Evolutionary conservation across 2,797 vertebrate species (phyloP), one percentile per base, ranked within the genome.

Genomic region (Mastacembelus armatus): DNA sequence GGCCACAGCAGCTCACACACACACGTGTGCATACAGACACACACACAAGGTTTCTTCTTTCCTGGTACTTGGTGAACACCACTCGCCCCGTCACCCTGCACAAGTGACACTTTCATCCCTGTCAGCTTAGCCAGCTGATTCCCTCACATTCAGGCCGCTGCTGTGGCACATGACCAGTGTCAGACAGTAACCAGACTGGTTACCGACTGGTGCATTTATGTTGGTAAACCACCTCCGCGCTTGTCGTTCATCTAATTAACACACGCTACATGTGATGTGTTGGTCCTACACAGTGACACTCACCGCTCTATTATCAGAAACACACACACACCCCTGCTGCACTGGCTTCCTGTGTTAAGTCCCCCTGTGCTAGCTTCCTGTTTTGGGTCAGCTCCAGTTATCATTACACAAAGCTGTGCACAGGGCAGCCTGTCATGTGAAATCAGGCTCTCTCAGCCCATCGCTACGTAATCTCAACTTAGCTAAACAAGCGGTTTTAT

Each of bases 301-400:
- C 48, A 47, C 45, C 38, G 21, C 69, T 61, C 55, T 47, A 70
- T 65, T 83, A 77, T 82, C 81, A 87, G 62, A 79, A 85, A 80
- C 65, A 60, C 81, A 36, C 81, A 36, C 61, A 80, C 80, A 81
- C 43, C 80, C 75, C 51, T 72, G 60, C 83, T 89, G 78, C 82
- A 83, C 78, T 1, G 32, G 84, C 85, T 90, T 92, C 91, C 91
- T 92, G 91, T 92, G 89, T 90, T 92, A 92, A 91, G 85, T 89
- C 86, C 85, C 89, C 85, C 65, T 14, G 32, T 85, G 74, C 65
- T 79, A 74, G 86, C 85, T 92, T 92, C 91, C 91, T 92, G 91
- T 92, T 91, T 90, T 85, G 83, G 90, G 83, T 89, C 88, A 88
- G 77, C 85, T 88, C 77, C 85, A 86, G 88, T 91, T 91, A 90